Percentiles rank a stretch among this genome's conserved stretches.
These are phyloP conservation scores for Sminthopsis crassicaudata DNA, from an alignment of 2,113 vertebrate genomes.

Conservation along the genomic window DNA sequence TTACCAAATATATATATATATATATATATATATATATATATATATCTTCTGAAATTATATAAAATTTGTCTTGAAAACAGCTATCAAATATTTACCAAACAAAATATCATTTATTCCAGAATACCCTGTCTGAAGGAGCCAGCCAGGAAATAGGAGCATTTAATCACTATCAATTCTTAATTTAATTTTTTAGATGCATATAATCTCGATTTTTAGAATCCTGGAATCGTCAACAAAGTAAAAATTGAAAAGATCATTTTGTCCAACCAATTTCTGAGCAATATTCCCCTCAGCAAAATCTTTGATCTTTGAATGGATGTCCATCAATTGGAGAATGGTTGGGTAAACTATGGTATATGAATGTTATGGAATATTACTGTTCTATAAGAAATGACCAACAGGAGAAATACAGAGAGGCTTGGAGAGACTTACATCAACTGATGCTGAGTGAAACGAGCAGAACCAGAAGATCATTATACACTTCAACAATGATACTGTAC, in stretches of 20 bases:
- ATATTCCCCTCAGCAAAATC: background rate
- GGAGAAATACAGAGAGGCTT: too few species aligned
- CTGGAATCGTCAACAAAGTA: background rate
- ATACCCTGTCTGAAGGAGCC: background rate
- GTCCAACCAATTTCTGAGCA: background rate
- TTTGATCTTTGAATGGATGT: background rate
- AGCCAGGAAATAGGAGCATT: background rate
- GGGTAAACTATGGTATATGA: too few species aligned
- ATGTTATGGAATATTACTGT: too few species aligned
- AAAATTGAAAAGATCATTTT: background rate
- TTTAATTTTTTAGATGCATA: background rate
- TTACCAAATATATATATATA: too few species aligned
- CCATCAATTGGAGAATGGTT: too few species aligned
- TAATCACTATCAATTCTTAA: background rate
- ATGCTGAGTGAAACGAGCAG: too few species aligned
- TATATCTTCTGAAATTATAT: background rate
- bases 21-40: too few species aligned
- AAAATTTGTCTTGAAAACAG: background rate
- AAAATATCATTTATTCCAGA: background rate
- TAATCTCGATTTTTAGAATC: background rate
- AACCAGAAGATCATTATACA: too few species aligned
- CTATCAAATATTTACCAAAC: background rate
- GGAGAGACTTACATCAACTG: too few species aligned
- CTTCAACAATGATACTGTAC: too few species aligned
- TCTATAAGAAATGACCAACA: too few species aligned